phyloP scores from a whole-genome alignment of 1,140 invertebrate genomes.

The Xylocopa sonorina region DNA sequence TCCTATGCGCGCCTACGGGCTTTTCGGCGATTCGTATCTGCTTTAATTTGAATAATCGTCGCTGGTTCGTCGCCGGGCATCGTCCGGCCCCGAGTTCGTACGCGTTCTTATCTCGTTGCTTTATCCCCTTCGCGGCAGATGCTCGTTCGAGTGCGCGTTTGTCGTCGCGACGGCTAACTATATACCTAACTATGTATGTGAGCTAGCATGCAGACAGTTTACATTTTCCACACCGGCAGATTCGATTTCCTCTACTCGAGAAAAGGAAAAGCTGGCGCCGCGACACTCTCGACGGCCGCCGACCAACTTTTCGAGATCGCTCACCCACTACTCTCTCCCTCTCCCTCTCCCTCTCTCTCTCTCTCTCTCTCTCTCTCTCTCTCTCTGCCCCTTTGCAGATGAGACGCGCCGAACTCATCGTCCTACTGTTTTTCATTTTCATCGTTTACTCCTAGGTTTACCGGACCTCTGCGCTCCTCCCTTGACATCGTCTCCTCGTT shows the following conservation, averaged over 20 bases:
- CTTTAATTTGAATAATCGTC: conserved; percentile 41
- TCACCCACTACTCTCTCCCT: too few species aligned
- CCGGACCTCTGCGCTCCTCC: conserved; percentile 27
- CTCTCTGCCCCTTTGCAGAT: conserved; percentile 46
- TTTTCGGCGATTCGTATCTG: conserved; percentile 31
- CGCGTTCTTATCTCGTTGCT: conserved; percentile 13
- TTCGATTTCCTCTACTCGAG: conserved; percentile 23
- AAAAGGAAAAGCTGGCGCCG: conserved; percentile 56
- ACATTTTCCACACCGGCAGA: conserved; percentile 40
- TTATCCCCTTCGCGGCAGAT: conserved; percentile 13
- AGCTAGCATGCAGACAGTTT: conserved; percentile 12
- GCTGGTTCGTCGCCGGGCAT: neutral
- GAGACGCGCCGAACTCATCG: conserved; percentile 2
- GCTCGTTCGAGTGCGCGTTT: neutral
- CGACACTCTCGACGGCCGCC: conserved; percentile 55
- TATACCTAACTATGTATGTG: too few species aligned
- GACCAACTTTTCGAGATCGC: conserved; percentile 22
- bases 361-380: neutral
- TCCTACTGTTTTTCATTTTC: neutral
- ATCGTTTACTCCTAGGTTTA: conserved; percentile 29
- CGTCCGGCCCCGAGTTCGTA: neutral
- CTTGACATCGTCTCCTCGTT: conserved; percentile 65
- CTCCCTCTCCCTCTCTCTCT: neutral
- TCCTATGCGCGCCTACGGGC: neutral
- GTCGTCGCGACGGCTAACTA: neutral